Conservation (phyloP, 2,797 vertebrate species). For the Premnoplex brunnescens region DNA sequence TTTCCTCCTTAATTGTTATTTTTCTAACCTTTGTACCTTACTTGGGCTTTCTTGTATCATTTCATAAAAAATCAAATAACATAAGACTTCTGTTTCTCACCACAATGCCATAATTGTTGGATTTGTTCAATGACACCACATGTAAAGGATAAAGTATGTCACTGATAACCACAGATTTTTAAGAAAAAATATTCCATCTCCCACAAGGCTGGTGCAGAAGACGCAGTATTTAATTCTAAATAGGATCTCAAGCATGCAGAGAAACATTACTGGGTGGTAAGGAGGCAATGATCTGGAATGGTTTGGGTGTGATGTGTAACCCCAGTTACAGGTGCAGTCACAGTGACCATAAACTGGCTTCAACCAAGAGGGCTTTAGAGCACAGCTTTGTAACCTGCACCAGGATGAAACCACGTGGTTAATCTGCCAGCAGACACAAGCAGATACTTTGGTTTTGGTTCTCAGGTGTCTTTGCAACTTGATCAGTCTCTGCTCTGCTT, state of each 20-base stretch:
- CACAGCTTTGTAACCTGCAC: neutral
- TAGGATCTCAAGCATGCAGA: constrained; percentile 26
- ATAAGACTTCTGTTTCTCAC: neutral
- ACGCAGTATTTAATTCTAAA: constrained; percentile 53
- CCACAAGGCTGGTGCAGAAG: neutral
- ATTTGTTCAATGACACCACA: neutral
- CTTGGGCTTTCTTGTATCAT: neutral
- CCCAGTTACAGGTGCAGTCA: neutral
- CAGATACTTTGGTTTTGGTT: neutral
- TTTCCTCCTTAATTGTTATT: neutral
- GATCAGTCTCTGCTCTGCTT: neutral
- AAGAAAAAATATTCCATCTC: constrained; percentile 17
- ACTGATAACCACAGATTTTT: constrained; percentile 37
- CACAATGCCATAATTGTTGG: neutral
- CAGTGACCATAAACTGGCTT: neutral
- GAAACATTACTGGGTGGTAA: neutral
- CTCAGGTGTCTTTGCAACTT: neutral
- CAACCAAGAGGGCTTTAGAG: neutral
- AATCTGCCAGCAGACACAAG: neutral
- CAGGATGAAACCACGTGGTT: neutral
- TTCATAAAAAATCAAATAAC: neutral
- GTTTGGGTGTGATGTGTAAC: neutral
- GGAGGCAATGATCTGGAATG: neutral
- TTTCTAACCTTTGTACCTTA: neutral
- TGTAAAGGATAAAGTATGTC: neutral